phyloP scores from a whole-genome alignment of 1,140 invertebrate species.

The Drosophila neocordata region DNA sequence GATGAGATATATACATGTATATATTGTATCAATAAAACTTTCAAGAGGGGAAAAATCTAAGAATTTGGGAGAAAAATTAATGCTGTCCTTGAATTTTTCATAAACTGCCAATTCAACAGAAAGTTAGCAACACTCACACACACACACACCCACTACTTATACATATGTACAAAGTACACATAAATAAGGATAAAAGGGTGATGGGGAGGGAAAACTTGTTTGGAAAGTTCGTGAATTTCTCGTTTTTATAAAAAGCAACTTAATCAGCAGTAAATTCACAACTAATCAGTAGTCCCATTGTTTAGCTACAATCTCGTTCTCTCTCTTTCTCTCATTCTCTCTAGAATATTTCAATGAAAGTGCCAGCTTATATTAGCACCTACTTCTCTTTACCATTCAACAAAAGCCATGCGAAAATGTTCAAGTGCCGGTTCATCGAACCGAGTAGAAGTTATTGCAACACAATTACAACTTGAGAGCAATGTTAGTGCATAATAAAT shows the following conservation, averaged over 20 bases:
- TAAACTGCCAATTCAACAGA: slow-evolving; percentile 76
- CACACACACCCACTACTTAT: slow-evolving; percentile 13
- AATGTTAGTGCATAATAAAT: slow-evolving; percentile 57
- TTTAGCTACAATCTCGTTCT: slow-evolving; percentile 25
- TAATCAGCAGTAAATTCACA: slow-evolving; percentile 81
- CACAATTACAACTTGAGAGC: slow-evolving; percentile 64
- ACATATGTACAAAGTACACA: slow-evolving; percentile 15
- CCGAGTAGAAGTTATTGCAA: slow-evolving; percentile 61
- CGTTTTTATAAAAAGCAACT: slow-evolving; percentile 70
- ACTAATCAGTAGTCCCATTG: slow-evolving; percentile 77
- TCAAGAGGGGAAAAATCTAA: slow-evolving; percentile 29
- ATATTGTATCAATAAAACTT: slow-evolving; percentile 47
- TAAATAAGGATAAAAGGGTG: background rate
- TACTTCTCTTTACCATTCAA: background rate
- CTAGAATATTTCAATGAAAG: slow-evolving; percentile 28
- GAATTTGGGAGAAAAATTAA: slow-evolving; percentile 62
- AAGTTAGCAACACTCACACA: slow-evolving; percentile 51
- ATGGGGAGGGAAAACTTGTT: slow-evolving; percentile 48
- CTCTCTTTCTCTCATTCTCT: slow-evolving; percentile 4
- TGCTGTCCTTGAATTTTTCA: slow-evolving; percentile 75
- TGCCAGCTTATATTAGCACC: slow-evolving; percentile 52
- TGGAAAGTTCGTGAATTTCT: slow-evolving; percentile 50
- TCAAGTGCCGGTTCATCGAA: slow-evolving; percentile 22
- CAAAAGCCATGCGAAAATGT: background rate
- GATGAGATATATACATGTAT: slow-evolving; percentile 5